Base-by-base conservation (phyloP, 2,888 invertebrate species). In the Epinotia bilunana region DNA sequence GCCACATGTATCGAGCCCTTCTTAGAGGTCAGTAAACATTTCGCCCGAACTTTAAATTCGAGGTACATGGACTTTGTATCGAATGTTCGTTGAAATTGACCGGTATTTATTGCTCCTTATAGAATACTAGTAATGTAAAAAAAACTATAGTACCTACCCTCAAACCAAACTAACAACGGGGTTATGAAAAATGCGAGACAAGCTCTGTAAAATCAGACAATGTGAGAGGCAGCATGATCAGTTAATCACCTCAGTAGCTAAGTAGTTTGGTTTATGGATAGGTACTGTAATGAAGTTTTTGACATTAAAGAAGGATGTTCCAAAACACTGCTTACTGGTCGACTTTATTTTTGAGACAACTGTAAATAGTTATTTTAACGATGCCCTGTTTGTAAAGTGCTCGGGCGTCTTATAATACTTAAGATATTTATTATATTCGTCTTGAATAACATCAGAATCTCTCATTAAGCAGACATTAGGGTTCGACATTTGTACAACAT, bases 321-420 rank as follows among this genome's bases (percentile, higher is more conserved):
- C 55, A 57, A 57, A 68, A 57, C 33, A 58, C 39, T 57, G 1
- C 84, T 82, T 82, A 83, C 81, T 84, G 81, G 77, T 81, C 80
- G 81, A 81, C 77, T 81, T 80, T 79, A 76, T 74, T 76, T 57
- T 53, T 62, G 12, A 39, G 55, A 20, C 74, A 73, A 6, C n/a
- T 69, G 46, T 73, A 74, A 74, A 62, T 67, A 77, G 72, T 72
- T 72, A 43, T 77, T 73, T 77, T 80, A 80, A 80, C 79, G 78
- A 77, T 79, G 33, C 49, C 63, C 69, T 58, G 18, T 62, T 13
- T 74, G 69, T 70, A 74, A 64, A 74, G 13, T 70, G 20, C n/a
- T 61, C 28, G 62, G 55, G 64, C 70, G 28, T 65, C 65, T 64
- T 71, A 74, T 61, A 43, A 39, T 74, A 70, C 62, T 73, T 62